A percentile compares a stretch with the other conserved stretches of the same genome.
Evolutionary conservation across 2,797 vertebrate species (phyloP).

Genomic region (Novumbra hubbsi): DNA sequence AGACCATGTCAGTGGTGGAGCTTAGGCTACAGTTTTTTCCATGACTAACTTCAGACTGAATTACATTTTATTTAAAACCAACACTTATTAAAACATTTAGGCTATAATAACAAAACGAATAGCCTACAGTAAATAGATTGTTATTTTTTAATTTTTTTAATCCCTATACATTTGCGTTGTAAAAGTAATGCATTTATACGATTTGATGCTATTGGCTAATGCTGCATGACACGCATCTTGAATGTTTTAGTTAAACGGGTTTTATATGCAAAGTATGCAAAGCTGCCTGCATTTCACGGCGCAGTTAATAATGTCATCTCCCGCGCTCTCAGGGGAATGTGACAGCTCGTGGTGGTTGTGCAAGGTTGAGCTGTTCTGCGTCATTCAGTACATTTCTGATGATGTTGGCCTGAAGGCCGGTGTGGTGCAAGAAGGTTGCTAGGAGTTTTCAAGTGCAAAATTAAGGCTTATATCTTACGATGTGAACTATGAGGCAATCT

Average conservation of each 20-base stretch:
- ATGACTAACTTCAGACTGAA: too few species aligned
- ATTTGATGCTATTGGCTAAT: not conserved
- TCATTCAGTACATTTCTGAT: constrained; percentile 54
- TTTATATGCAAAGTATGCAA: constrained; percentile 28
- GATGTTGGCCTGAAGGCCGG: not conserved
- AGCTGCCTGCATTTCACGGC: constrained; percentile 57
- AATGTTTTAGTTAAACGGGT: not conserved
- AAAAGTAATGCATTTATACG: not conserved
- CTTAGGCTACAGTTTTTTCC: too few species aligned
- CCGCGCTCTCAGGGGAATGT: constrained; percentile 72
- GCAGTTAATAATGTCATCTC: constrained; percentile 68
- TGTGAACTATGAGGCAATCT: not conserved
- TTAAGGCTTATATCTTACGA: not conserved
- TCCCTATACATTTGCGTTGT: not conserved
- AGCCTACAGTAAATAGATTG: too few species aligned
- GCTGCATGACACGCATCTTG: too few species aligned
- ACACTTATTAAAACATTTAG: too few species aligned
- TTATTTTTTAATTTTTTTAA: too few species aligned
- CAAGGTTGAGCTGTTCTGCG: constrained; percentile 58
- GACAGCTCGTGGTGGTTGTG: constrained; percentile 63
- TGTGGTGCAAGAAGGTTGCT: not conserved
- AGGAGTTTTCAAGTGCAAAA: constrained; percentile 7
- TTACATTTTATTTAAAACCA: too few species aligned
- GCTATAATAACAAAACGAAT: not conserved
- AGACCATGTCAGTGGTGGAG: too few species aligned